These are phyloP conservation scores for Pagetopsis macropterus DNA, from an alignment of 2,797 vertebrate genomes.

Conservation along the genomic window DNA sequence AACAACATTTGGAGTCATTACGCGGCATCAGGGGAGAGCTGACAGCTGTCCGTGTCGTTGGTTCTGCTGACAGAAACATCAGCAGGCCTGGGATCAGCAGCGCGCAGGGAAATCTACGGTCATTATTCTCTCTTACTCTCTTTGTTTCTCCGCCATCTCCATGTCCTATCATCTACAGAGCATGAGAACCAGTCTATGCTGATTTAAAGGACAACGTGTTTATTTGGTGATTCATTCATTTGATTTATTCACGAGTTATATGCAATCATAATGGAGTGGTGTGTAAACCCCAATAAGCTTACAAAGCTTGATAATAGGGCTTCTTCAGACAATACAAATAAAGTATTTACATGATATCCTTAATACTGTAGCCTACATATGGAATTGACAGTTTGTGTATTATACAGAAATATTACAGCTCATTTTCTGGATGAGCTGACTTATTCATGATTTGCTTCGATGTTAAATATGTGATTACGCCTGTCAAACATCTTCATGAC, in stretches of 20 bases:
- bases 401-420: no score
- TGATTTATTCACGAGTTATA: no score
- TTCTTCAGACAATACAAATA: no score
- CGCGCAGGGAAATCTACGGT: slow-evolving; percentile 59
- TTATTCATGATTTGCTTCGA: background rate
- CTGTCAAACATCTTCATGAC: background rate
- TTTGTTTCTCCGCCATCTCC: slow-evolving; percentile 12
- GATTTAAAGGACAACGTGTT: slow-evolving; percentile 76
- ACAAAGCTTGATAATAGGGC: no score
- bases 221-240: no score
- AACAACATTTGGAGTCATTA: slow-evolving; percentile 61
- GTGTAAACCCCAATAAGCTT: no score
- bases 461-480: background rate
- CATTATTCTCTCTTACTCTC: slow-evolving; percentile 51
- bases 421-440: background rate
- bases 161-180: slow-evolving; percentile 63
- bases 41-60: slow-evolving; percentile 62
- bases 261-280: no score
- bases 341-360: no score
- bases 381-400: no score
- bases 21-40: slow-evolving; percentile 54
- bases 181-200: slow-evolving; percentile 85
- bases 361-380: no score
- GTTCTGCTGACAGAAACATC: slow-evolving; percentile 54
- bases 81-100: slow-evolving; percentile 64